These are phyloP conservation scores for Mythimna vitellina DNA, from an alignment of 2,888 invertebrate species.

Conservation along the genomic window DNA sequence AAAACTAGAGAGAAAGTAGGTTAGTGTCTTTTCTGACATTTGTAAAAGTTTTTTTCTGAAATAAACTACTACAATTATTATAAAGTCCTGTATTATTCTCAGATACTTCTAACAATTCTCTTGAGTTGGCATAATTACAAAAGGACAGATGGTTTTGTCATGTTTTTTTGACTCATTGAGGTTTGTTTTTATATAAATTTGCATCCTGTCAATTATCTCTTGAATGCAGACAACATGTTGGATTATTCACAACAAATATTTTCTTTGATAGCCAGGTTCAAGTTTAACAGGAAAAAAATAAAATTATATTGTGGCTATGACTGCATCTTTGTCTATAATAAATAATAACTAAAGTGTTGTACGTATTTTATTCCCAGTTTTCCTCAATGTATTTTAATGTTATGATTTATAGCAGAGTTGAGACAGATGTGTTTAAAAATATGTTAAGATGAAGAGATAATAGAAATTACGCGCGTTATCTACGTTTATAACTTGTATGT, in stretches of 20 bases:
- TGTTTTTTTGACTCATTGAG: background rate
- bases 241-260: constrained; percentile 5
- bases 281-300: constrained; percentile 46
- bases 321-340: constrained; percentile 5
- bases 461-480: constrained; percentile 52
- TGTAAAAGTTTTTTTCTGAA: too few relatives aligned
- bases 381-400: constrained; percentile 12
- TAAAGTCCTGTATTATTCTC: too few relatives aligned
- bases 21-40: background rate
- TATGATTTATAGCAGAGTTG: background rate
- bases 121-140: background rate
- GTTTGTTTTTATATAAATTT: background rate
- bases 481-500: constrained; percentile 44
- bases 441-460: constrained; percentile 23
- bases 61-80: background rate
- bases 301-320: constrained; percentile 1
- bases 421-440: background rate
- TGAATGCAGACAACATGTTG: background rate
- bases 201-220: background rate
- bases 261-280: background rate
- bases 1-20: constrained; percentile 24
- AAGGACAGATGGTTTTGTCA: background rate
- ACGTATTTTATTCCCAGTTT: constrained; percentile 18
- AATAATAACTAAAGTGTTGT: background rate
- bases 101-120: background rate